phyloP scores from a whole-genome alignment of 2,888 invertebrate genomes.

The Dinocampus coccinellae region DNA sequence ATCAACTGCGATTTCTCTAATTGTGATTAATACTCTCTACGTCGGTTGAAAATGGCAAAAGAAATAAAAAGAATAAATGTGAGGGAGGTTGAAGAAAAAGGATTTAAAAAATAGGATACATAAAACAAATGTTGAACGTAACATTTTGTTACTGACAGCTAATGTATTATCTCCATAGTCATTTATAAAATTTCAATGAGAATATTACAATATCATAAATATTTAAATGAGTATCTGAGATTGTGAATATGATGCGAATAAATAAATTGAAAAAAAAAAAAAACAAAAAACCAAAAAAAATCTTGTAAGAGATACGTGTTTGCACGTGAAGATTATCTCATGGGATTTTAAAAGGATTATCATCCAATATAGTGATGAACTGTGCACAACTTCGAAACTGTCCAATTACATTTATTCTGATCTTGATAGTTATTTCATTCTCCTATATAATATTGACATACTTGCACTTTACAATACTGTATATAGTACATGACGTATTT shows the following conservation, averaged over 20 bases:
- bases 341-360: slow-evolving; percentile 23
- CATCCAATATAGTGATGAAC: slow-evolving; percentile 11
- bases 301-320: slow-evolving; percentile 25
- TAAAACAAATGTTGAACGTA: background rate
- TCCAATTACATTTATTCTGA: slow-evolving; percentile 39
- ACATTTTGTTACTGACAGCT: background rate
- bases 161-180: background rate
- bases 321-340: slow-evolving; percentile 28
- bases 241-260: too few relatives aligned
- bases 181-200: background rate
- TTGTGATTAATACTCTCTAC: background rate
- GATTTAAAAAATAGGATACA: too few relatives aligned
- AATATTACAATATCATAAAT: background rate
- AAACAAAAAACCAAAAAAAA: background rate
- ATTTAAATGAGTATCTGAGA: background rate
- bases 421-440: slow-evolving; percentile 36
- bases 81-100: too few relatives aligned
- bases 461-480: background rate
- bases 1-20: background rate
- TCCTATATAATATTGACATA: background rate
- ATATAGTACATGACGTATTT: background rate
- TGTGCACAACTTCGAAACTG: slow-evolving; percentile 18
- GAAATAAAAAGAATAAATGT: background rate
- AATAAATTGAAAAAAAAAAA: background rate
- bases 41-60: background rate